Conservation (phyloP, 1,140 invertebrate genomes). For the Drosophila equinoxialis region DNA sequence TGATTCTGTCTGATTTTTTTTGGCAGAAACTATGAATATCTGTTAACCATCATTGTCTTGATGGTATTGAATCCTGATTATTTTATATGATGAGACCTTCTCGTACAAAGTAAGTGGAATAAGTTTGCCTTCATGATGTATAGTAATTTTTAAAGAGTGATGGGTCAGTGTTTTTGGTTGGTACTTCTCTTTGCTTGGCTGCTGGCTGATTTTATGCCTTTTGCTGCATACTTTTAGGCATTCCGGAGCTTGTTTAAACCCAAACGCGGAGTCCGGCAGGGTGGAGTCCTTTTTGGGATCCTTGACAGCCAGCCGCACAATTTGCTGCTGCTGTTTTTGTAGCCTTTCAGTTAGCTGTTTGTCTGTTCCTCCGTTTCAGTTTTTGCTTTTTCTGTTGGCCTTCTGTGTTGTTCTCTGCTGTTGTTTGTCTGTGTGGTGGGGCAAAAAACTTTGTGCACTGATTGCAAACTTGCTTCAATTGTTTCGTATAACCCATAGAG, state of each 20-base stretch:
- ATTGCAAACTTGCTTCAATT: constrained; percentile 81
- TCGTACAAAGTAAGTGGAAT: too few relatives aligned
- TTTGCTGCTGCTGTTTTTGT: constrained; percentile 70
- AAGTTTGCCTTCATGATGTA: neutral
- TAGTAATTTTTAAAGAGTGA: neutral
- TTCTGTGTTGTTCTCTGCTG: constrained; percentile 19
- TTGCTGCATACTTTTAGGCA: constrained; percentile 72
- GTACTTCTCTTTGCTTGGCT: neutral
- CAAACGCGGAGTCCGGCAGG: constrained; percentile 43
- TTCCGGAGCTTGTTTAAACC: constrained; percentile 68
- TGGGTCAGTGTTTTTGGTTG: neutral
- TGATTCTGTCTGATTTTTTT: too few relatives aligned
- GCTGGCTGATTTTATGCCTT: constrained; percentile 35
- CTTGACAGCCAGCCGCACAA: constrained; percentile 72
- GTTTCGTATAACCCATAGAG: constrained; percentile 57
- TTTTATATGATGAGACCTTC: too few relatives aligned
- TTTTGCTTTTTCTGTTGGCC: constrained; percentile 27
- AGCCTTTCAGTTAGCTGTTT: constrained; percentile 56
- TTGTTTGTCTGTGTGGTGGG: constrained; percentile 41
- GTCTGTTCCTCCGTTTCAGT: constrained; percentile 35
- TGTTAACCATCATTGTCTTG: too few relatives aligned
- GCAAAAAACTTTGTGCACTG: constrained; percentile 76
- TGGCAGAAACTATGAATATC: too few relatives aligned
- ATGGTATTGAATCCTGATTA: too few relatives aligned
- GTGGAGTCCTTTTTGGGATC: constrained; percentile 34